These are phyloP conservation scores for Chelmon rostratus DNA, from an alignment of 2,797 vertebrate genomes.

Conservation along the genomic window DNA sequence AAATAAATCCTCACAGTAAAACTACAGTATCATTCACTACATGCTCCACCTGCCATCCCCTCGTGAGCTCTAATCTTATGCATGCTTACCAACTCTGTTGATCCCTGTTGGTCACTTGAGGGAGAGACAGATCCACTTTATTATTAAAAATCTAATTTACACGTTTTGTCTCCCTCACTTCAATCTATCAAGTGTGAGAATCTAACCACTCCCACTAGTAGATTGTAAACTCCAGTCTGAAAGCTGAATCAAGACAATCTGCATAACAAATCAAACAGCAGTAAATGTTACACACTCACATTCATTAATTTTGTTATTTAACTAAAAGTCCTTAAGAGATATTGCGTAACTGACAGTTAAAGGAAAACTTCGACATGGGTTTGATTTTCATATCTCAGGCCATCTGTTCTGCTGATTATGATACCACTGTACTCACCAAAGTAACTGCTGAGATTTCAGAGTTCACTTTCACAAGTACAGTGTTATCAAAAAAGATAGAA, in stretches of 20 bases:
- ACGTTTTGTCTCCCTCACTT: neutral
- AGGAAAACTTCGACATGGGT: neutral
- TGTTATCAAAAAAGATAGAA: too few relatives aligned
- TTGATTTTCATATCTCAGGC: neutral
- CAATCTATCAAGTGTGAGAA: neutral
- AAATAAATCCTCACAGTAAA: conserved; percentile 41
- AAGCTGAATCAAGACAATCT: neutral
- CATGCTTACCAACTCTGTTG: neutral
- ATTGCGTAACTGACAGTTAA: neutral
- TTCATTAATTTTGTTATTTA: too few relatives aligned
- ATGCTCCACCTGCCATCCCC: conserved; percentile 32
- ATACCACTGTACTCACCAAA: neutral
- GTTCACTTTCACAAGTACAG: neutral
- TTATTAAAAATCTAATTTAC: neutral
- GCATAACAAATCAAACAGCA: neutral
- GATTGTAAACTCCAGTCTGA: neutral
- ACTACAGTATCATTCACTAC: conserved; percentile 6
- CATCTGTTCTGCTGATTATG: neutral
- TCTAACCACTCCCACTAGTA: neutral
- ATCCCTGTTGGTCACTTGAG: neutral
- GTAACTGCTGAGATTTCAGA: neutral
- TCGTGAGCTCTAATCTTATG: conserved; percentile 37
- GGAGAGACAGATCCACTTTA: neutral
- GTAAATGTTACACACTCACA: neutral
- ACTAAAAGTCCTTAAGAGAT: neutral